Base-by-base conservation (phyloP, 2,797 vertebrate species). In the Acrossocheilus wenchowensis region DNA sequence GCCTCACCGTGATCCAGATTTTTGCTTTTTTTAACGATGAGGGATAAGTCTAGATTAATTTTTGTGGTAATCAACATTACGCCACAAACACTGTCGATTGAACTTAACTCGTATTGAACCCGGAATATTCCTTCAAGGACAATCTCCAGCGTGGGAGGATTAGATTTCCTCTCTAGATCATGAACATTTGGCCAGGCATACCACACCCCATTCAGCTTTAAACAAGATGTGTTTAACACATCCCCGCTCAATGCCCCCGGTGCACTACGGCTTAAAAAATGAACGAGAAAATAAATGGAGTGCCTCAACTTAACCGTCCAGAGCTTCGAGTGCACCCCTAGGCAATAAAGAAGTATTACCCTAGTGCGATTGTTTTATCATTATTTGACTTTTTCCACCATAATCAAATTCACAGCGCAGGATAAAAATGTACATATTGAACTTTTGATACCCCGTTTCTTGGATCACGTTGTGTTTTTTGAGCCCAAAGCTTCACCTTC, bases 381-480 rank as follows among this genome's bases (percentile, higher is more conserved):
- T 94, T 93, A 92, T 92, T 91, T 89, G 85, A 52, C 84, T 83
- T 91, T 93, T 93, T 84, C 91, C 90, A 87, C 82, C 75, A 81
- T 92, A 94, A 94, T 94, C 90, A 94, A 93, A 94, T 92, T 91
- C 89, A 82, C 87, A 88, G 87, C 45, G 15, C 74, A 39, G 78
- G 60, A 85, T 86, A 89, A 89, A 88, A 88, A 86, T 90, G 90
- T 89, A 90, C 86, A 84, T 79, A 72, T 88, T 95, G 94, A 95
- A 95, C 94, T 95, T 94, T 94, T 92, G 91, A 92, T 95, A 92
- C 88, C 92, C 88, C 17, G 23, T 90, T 92, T 92, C 89, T 94
- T 95, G 93, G 93, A 94, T 93, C 91, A 60, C 87, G 86, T 92
- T 93, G 90, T 92, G 90, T 90, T 92, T 92, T 93, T 90, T 87